phyloP scores from a whole-genome alignment of 2,113 vertebrate genomes.

The Pavo muticus region DNA sequence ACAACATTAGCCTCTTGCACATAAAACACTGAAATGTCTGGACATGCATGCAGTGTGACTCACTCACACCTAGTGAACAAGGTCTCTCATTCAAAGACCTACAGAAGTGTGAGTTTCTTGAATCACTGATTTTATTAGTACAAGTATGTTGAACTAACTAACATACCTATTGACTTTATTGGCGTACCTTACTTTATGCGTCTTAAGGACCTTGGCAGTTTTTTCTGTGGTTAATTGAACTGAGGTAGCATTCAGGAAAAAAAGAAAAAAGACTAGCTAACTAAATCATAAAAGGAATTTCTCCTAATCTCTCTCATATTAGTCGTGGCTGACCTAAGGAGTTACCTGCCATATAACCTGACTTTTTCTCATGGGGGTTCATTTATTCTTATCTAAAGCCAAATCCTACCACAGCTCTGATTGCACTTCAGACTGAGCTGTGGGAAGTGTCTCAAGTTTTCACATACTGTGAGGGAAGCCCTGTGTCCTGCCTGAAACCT shows the following conservation, averaged over 20 bases:
- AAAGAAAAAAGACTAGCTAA: background rate
- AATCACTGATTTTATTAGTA: constrained; percentile 71
- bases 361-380: background rate
- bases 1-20: constrained; percentile 9
- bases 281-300: constrained; percentile 67
- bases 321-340: constrained; percentile 16
- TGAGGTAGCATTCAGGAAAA: constrained; percentile 13
- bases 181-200: constrained; percentile 59
- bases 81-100: constrained; percentile 67
- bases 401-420: background rate
- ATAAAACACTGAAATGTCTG: constrained; percentile 69
- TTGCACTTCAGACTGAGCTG: constrained; percentile 12
- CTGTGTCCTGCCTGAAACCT: background rate
- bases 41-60: constrained; percentile 69
- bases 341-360: background rate
- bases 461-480: background rate
- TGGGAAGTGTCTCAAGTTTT: constrained; percentile 27
- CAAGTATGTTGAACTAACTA: constrained; percentile 73
- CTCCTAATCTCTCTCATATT: constrained; percentile 56
- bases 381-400: background rate
- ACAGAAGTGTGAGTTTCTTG: constrained; percentile 73
- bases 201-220: constrained; percentile 70
- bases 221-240: constrained; percentile 67
- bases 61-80: constrained; percentile 76
- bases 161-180: constrained; percentile 75